Percentiles rank a stretch among this genome's conserved stretches.
Evolutionary conservation across 2,113 vertebrate genomes (phyloP).

Genomic region (Odobenus rosmarus): DNA sequence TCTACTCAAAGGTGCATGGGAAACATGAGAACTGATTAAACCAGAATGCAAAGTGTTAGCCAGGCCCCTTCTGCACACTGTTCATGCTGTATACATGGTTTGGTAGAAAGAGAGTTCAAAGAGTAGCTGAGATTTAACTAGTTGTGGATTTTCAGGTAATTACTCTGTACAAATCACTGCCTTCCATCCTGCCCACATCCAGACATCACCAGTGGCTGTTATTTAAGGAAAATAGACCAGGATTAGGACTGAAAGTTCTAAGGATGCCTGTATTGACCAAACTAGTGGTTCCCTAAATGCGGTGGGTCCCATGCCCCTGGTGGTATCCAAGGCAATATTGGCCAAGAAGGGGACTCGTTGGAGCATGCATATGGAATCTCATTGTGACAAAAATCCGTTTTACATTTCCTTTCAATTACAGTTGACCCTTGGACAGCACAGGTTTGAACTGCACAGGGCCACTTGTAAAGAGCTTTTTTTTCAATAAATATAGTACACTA

Average conservation of each 20-base stretch:
- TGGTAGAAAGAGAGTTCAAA: neutral
- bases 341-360: neutral
- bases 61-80: rapidly evolving
- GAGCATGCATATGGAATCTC: neutral
- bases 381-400: neutral
- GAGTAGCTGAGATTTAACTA: neutral
- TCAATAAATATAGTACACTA: neutral
- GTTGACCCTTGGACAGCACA: neutral
- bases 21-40: neutral
- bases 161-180: neutral
- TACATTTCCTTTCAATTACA: neutral
- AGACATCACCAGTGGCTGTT: neutral
- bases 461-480: neutral
- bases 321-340: neutral
- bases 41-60: neutral
- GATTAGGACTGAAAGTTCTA: neutral
- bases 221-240: neutral
- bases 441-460: neutral
- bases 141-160: neutral
- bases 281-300: neutral
- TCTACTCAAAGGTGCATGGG: neutral
- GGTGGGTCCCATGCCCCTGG: neutral
- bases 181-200: neutral
- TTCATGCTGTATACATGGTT: rapidly evolving
- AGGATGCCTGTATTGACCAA: neutral